phyloP scores from a whole-genome alignment of 2,888 invertebrate species.

The Acanthosepion pharaonis region DNA sequence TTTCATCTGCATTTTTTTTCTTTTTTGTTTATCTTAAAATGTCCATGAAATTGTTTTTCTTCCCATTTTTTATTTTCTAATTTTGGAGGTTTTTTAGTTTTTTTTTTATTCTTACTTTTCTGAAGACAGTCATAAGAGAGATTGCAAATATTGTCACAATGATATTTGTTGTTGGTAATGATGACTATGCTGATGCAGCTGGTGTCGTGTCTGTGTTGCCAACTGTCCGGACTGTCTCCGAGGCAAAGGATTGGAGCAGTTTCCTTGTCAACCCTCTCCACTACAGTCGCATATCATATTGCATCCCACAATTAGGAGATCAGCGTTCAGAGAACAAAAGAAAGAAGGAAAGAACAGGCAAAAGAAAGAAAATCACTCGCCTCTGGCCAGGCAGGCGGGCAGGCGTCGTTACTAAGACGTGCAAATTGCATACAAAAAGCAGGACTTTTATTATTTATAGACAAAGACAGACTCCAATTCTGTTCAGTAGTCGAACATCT shows the following conservation, averaged over 20 bases:
- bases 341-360: background rate
- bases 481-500: background rate
- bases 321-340: background rate
- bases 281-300: background rate
- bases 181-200: background rate
- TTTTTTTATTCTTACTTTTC: too few species aligned
- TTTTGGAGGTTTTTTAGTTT: too few species aligned
- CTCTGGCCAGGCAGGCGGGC: background rate
- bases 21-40: too few species aligned
- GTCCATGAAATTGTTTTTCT: too few species aligned
- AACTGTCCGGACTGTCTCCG: conserved; percentile 18
- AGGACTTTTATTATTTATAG: background rate
- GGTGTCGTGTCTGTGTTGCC: background rate
- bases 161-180: background rate
- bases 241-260: background rate
- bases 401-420: background rate
- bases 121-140: too few species aligned
- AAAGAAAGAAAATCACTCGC: background rate
- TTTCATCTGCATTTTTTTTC: too few species aligned
- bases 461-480: background rate
- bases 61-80: too few species aligned
- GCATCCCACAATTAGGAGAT: background rate
- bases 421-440: background rate
- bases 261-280: background rate
- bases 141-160: too few species aligned